These are phyloP conservation scores for Aphidius ervi DNA, from an alignment of 1,140 invertebrate genomes.

Conservation along the genomic window DNA sequence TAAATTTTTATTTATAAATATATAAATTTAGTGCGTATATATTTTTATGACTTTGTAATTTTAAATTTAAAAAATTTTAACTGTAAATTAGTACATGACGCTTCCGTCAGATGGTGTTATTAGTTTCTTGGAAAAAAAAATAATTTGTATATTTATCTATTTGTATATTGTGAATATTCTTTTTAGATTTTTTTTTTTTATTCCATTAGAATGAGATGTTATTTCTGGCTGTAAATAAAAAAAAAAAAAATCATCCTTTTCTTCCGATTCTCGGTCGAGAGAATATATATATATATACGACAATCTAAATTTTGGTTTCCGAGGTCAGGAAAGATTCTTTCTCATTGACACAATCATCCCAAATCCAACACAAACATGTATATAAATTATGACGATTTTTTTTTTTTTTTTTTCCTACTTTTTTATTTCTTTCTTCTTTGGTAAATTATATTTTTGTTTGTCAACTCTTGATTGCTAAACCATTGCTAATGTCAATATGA, in stretches of 20 bases:
- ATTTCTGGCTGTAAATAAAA: background rate
- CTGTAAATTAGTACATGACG: no score
- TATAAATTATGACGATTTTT: no score
- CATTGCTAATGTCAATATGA: background rate
- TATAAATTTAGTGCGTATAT: no score
- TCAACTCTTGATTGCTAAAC: no score
- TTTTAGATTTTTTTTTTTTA: background rate
- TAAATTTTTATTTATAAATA: no score
- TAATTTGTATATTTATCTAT: background rate
- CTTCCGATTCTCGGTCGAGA: background rate
- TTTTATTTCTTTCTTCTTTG: no score
- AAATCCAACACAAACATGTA: no score
- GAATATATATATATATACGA: slow-evolving; percentile 4
- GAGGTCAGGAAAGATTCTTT: slow-evolving; percentile 24
- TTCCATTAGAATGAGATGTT: background rate
- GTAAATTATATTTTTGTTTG: no score
- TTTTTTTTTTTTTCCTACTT: no score
- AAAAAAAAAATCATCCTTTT: slow-evolving; percentile 13
- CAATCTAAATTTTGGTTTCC: slow-evolving; percentile 21
- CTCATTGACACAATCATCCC: slow-evolving; percentile 5
- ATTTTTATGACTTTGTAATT: no score
- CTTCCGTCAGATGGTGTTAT: no score
- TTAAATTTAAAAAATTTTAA: no score
- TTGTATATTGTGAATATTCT: background rate
- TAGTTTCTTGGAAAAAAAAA: background rate